Conservation (phyloP, 2,113 vertebrate genomes). For the Osmerus mordax region DNA sequence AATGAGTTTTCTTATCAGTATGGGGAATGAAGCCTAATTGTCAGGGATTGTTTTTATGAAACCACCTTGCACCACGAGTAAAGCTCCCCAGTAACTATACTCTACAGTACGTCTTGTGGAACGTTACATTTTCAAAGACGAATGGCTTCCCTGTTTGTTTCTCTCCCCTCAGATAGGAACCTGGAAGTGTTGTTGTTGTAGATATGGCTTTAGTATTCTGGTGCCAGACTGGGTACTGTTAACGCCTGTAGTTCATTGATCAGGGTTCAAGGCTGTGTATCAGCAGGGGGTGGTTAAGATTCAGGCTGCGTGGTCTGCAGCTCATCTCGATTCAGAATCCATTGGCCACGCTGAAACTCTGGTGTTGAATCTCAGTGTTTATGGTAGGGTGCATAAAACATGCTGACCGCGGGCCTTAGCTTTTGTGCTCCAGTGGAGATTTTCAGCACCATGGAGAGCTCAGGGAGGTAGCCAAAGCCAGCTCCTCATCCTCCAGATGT, state of each 20-base stretch:
- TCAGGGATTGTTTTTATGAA: no score
- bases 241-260: slow-evolving; percentile 32
- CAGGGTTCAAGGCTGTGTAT: slow-evolving; percentile 17
- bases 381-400: slow-evolving; percentile 44
- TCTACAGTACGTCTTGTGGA: no score
- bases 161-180: neutral
- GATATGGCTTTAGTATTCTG: neutral
- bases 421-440: slow-evolving; percentile 51
- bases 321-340: slow-evolving; percentile 50
- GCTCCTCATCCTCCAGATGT: slow-evolving; percentile 9
- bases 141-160: neutral
- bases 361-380: slow-evolving; percentile 50
- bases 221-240: neutral
- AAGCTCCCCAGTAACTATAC: no score
- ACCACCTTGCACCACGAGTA: no score
- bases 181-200: slow-evolving; percentile 6
- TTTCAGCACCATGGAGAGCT: slow-evolving; percentile 80
- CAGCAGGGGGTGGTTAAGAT: slow-evolving; percentile 33
- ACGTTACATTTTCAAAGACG: no score
- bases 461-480: slow-evolving; percentile 22
- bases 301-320: slow-evolving; percentile 26
- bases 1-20: no score
- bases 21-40: no score
- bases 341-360: slow-evolving; percentile 43
- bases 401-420: slow-evolving; percentile 34